Base-by-base conservation (phyloP, 1,140 invertebrate species). In the Leptinotarsa lineolata region DNA sequence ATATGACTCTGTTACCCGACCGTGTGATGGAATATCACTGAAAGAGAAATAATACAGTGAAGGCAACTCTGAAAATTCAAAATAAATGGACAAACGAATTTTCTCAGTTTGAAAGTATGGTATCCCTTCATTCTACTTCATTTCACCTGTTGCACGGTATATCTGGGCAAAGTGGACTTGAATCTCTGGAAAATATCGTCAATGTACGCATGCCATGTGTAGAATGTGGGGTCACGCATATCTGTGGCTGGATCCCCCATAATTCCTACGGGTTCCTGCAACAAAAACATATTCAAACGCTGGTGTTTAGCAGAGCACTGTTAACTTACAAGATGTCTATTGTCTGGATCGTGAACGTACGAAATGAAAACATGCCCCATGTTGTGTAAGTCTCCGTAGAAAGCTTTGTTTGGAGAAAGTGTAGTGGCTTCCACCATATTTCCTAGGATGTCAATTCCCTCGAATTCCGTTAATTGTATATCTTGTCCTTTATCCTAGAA, bases 221-320 rank as follows among this genome's bases (percentile, higher is more conserved):
- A 96, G 85, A 96, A 95, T 8, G 93, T 85, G 0, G 94, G 94
- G 84, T 96, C 94, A 16, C 94, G 87, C 92, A 93, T 92, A 5
- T 91, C 90, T 13, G 91, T 93, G 0, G 88, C 86, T 0, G 87
- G 83, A 76, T 91, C 89, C 3, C 87, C 89, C 86, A 91, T 92
- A 0, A 92, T 87, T 18, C 88, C 86, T 73, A 91, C 91, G 4
- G 86, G 86, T 85, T 92, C 89, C 69, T 70, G 18, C 13, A 63
- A 20, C 15, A 16, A 54, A 54, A n/a, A 54, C 5, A 54, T 3
- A 54, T 54, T 54, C 15, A 54, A 18, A 16, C n/a, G 4, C n/a
- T 13, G 6, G 15, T n/a, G 13, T 54, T 18, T 13, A 18, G 48
- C 15, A n/a, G 48, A 13, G 13, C 8, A 11, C 11, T 39, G 8